Base-by-base conservation (phyloP, 2,797 vertebrate species). In the Siniperca undulata region DNA sequence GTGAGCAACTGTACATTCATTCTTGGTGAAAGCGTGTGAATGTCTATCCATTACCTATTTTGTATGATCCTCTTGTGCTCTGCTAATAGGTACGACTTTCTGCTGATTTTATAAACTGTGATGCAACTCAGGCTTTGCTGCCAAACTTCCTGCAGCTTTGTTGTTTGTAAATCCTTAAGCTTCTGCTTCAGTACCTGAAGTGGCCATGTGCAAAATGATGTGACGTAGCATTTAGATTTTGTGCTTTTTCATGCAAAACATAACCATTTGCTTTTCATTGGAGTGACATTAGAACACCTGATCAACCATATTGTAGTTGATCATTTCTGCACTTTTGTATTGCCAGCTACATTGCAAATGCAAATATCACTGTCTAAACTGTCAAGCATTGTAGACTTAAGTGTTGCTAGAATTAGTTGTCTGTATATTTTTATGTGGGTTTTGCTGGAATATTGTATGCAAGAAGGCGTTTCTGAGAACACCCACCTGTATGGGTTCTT, bases 341-440 rank as follows among this genome's bases (percentile, higher is more conserved):
- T 98, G 97, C 97, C 97, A 97, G 97, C 97, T 97, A 98, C 97
- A 98, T 97, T 97, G 97, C 97, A 96, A 94, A 95, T 96, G 89
- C 87, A 94, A 93, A 74, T 94, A 88, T 95, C 91, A 95, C 83
- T 80, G 89, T 92, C 85, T 65, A 50, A 85, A 80, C 52, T 84
- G 85, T 90, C 67, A 22, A 85, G 74, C 82, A 61, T 77, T 74
- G 75, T 83, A 78, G 66, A 82, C 50, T 20, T 85, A 20, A 82
- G 66, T 86, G 86, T 89, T 64, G 73, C 79, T 78, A 83, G 62
- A 83, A 70, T 53, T 73, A 46, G 70, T 70, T 65, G 65, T 89
- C 27, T 87, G 38, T 88, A 78, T 85, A 76, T 85, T 79, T 64
- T 58, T 70, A 52, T 82, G 82, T 89, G 83, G 77, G 76, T 86